These are phyloP conservation scores for Mythimna ferrago DNA, from an alignment of 2,888 invertebrate genomes.

Conservation along the genomic window DNA sequence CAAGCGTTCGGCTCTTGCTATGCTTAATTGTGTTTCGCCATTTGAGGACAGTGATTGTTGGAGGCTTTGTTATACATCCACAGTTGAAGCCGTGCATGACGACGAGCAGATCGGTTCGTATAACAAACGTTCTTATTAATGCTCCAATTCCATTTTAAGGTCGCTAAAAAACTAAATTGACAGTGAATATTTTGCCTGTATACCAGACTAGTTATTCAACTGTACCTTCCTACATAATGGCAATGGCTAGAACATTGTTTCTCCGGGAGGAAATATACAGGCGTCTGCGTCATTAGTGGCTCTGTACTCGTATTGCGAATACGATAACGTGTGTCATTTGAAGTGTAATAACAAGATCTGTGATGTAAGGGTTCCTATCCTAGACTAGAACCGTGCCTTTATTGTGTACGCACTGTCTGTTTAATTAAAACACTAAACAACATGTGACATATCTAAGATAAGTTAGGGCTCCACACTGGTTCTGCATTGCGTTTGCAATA, in stretches of 20 bases:
- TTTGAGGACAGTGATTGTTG: too few relatives aligned
- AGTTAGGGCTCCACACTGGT: too few relatives aligned
- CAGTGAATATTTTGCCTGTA: background rate
- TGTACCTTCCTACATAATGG: constrained; percentile 35
- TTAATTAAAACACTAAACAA: constrained; percentile 8
- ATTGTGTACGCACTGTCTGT: constrained; percentile 11
- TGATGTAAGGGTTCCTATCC: constrained; percentile 27
- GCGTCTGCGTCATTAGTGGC: constrained; percentile 46
- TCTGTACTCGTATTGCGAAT: constrained; percentile 43
- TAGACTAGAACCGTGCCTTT: constrained; percentile 19
- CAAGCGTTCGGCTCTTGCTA: too few relatives aligned
- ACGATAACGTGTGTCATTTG: constrained; percentile 44
- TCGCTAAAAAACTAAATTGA: background rate
- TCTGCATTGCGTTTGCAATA: too few relatives aligned
- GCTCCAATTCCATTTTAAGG: background rate
- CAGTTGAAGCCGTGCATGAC: too few relatives aligned
- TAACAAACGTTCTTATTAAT: background rate
- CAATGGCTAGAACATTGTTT: constrained; percentile 54
- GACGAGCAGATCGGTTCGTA: too few relatives aligned
- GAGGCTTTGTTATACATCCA: too few relatives aligned
- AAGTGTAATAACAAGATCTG: constrained; percentile 35
- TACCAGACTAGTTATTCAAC: background rate
- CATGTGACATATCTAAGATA: background rate
- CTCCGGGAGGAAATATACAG: constrained; percentile 49
- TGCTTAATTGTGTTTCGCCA: too few relatives aligned